Conservation (phyloP, 64 coral and sea anemone species). For the Trachythela sp. region DNA sequence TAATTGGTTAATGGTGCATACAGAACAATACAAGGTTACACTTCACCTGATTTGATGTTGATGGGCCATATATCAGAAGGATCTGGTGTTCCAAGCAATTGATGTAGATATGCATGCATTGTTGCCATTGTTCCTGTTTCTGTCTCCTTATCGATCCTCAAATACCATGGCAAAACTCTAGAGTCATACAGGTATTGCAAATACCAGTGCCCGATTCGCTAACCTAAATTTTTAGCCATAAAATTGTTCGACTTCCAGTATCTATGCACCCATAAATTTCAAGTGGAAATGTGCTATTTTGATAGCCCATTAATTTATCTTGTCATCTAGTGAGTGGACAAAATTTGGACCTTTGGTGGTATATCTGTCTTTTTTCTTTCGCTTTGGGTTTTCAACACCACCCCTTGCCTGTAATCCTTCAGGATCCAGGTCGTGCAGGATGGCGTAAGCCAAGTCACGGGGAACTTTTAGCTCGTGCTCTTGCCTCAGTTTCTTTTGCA, state of each 20-base stretch:
- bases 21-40: background rate
- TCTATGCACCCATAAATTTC: conserved; percentile 10
- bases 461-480: conserved; percentile 13
- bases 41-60: conserved; percentile 11
- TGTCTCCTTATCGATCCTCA: conserved; percentile 5
- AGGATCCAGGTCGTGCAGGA: conserved; percentile 1
- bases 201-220: background rate
- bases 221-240: conserved; percentile 19
- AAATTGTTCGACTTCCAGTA: conserved; percentile 11
- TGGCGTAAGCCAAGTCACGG: background rate
- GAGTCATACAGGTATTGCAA: background rate
- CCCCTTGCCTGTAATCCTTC: background rate
- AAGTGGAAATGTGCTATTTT: conserved; percentile 23
- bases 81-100: background rate
- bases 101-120: conserved; percentile 22
- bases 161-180: background rate
- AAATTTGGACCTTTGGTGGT: conserved; percentile 13
- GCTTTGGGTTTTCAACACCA: background rate
- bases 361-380: conserved; percentile 2
- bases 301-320: conserved; percentile 13
- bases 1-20: background rate
- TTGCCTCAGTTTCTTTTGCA: conserved; percentile 22
- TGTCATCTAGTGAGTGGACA: conserved; percentile 5
- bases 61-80: conserved; percentile 22
- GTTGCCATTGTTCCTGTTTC: conserved; percentile 16